A percentile compares a stretch with the other conserved stretches of the same genome.
Evolutionary conservation across 2,113 vertebrate genomes (phyloP).

Genomic region (Microcebus lehilahytsara): DNA sequence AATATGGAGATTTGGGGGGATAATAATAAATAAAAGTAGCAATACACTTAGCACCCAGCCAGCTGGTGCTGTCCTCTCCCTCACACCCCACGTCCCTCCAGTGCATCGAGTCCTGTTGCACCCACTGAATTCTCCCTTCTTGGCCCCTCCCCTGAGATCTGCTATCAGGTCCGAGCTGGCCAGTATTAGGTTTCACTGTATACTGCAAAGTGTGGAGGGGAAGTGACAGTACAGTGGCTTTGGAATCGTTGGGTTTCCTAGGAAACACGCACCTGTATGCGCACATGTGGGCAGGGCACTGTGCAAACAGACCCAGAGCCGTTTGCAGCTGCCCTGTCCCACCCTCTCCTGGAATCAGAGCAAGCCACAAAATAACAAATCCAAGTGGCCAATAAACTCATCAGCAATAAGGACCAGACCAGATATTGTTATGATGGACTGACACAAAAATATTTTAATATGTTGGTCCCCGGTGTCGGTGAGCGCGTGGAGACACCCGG

Average conservation of each 20-base stretch:
- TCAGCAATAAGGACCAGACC: background rate
- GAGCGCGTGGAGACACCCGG: background rate
- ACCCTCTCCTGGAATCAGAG: background rate
- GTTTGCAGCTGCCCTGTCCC: background rate
- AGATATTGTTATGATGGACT: background rate
- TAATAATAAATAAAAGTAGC: no score
- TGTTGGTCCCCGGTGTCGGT: fast-evolving
- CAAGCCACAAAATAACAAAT: background rate
- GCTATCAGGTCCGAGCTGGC: background rate
- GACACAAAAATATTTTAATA: background rate
- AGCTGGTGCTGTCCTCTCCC: fast-evolving
- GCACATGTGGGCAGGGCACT: fast-evolving
- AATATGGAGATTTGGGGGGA: background rate
- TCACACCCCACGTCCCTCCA: background rate
- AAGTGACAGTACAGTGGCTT: no score
- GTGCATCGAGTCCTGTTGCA: background rate
- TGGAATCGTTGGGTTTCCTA: background rate
- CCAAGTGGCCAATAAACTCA: background rate
- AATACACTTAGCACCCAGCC: background rate
- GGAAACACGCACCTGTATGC: no score
- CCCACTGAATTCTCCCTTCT: background rate
- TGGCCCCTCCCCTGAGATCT: background rate
- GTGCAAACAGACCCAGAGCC: no score
- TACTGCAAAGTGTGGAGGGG: background rate
- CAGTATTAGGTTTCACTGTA: background rate